Percentiles rank a stretch among this genome's conserved stretches.
These are phyloP conservation scores for Electrona antarctica DNA, from an alignment of 2,113 vertebrate genomes.

Conservation along the genomic window DNA sequence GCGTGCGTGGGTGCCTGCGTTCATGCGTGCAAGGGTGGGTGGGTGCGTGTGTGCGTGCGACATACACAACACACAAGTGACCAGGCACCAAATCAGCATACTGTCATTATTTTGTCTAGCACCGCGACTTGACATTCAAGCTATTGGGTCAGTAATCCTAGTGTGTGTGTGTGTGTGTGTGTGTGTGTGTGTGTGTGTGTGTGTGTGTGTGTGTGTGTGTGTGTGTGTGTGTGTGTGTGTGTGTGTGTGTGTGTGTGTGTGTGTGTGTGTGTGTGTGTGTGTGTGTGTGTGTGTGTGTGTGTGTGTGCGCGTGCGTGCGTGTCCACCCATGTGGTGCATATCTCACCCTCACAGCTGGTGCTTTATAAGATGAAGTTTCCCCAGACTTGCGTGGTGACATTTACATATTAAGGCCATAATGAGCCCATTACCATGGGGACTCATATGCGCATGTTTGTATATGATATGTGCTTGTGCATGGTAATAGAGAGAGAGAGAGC, in stretches of 20 bases:
- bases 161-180: background rate
- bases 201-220: background rate
- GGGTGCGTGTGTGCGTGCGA: too few relatives aligned
- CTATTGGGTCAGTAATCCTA: background rate
- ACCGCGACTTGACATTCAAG: background rate
- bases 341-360: constrained; percentile 4
- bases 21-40: too few relatives aligned
- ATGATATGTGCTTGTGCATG: background rate
- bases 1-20: too few relatives aligned
- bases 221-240: background rate
- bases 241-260: background rate
- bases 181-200: constrained; percentile 1
- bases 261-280: background rate
- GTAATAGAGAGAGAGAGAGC: background rate
- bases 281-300: background rate
- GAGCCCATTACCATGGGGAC: constrained; percentile 35
- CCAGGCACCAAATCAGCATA: background rate
- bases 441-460: background rate
- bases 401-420: constrained; percentile 22
- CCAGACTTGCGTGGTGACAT: constrained; percentile 24
- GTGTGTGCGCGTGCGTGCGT: background rate
- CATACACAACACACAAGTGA: background rate
- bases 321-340: background rate
- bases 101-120: background rate
- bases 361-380: background rate